Conservation (phyloP, 2,113 vertebrate species). For the Sula dactylatra region DNA sequence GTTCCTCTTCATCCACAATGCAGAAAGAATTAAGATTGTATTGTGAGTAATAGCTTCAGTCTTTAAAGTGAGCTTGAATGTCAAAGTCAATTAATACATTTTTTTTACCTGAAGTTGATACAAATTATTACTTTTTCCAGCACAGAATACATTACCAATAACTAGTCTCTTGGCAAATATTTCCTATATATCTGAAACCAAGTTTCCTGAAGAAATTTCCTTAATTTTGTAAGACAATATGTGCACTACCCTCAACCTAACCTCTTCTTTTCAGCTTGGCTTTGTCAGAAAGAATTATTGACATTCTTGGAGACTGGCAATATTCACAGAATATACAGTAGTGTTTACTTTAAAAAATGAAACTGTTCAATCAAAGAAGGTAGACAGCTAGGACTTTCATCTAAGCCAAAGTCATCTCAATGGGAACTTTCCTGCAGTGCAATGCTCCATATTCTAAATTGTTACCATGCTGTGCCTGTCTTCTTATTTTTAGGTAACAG, state of each 20-base stretch:
- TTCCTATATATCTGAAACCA: neutral
- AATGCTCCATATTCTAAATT: constrained; percentile 56
- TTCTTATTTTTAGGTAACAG: constrained; percentile 70
- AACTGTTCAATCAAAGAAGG: constrained; percentile 53
- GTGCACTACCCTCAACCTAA: neutral
- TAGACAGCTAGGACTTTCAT: constrained; percentile 62
- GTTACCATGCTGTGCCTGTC: constrained; percentile 64
- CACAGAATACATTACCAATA: neutral
- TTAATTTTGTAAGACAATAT: neutral
- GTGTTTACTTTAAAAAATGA: constrained; percentile 68
- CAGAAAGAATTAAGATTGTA: neutral
- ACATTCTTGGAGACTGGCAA: constrained; percentile 31
- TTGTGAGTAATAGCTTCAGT: neutral
- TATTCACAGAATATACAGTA: constrained; percentile 61
- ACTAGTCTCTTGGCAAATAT: neutral
- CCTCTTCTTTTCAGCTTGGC: neutral
- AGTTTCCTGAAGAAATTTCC: neutral
- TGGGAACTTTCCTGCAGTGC: constrained; percentile 54
- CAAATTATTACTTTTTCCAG: neutral
- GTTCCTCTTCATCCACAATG: neutral
- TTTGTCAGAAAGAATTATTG: constrained; percentile 48
- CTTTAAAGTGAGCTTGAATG: neutral
- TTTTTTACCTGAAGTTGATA: neutral
- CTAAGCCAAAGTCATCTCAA: constrained; percentile 64
- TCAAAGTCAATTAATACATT: neutral